Evolutionary conservation across 2,888 invertebrate species (phyloP).

Genomic region (Zygothrica quintamaculata): DNA sequence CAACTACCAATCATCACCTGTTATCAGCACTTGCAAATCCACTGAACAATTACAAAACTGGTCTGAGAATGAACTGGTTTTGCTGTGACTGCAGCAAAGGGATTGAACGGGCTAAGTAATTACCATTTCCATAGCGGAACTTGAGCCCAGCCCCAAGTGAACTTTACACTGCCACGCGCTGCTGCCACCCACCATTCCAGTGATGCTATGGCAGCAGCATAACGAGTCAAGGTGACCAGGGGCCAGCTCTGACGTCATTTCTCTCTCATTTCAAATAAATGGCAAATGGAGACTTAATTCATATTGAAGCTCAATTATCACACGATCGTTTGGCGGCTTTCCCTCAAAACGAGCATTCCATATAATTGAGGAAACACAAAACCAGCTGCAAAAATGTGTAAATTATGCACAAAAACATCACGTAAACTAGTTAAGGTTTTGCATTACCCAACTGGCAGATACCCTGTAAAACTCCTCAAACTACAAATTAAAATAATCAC

Average conservation of each 20-base stretch:
- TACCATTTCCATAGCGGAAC: too few species aligned
- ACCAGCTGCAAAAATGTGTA: constrained; percentile 39
- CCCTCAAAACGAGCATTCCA: constrained; percentile 4
- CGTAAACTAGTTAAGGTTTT: too few species aligned
- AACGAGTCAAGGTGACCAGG: background rate
- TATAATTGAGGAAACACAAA: constrained; percentile 62
- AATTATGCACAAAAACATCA: constrained; percentile 10
- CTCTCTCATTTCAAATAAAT: too few species aligned
- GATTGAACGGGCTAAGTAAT: constrained; percentile 7
- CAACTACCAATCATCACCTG: constrained; percentile 45
- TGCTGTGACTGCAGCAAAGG: background rate
- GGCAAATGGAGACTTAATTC: constrained; percentile 37
- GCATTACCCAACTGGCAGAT: too few species aligned
- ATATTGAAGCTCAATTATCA: constrained; percentile 32
- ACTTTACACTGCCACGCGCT: constrained; percentile 24
- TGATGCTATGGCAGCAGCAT: background rate
- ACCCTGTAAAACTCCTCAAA: too few species aligned
- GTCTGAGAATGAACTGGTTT: constrained; percentile 22
- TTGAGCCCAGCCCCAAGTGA: constrained; percentile 25
- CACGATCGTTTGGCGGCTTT: constrained; percentile 21
- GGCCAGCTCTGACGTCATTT: constrained; percentile 17
- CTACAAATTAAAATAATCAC: too few species aligned
- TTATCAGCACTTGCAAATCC: constrained; percentile 35
- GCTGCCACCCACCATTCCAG: constrained; percentile 43
- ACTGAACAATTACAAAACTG: constrained; percentile 41